Evolutionary conservation across 2,113 vertebrate genomes (phyloP).

Genomic region (Seriola aureovittata): DNA sequence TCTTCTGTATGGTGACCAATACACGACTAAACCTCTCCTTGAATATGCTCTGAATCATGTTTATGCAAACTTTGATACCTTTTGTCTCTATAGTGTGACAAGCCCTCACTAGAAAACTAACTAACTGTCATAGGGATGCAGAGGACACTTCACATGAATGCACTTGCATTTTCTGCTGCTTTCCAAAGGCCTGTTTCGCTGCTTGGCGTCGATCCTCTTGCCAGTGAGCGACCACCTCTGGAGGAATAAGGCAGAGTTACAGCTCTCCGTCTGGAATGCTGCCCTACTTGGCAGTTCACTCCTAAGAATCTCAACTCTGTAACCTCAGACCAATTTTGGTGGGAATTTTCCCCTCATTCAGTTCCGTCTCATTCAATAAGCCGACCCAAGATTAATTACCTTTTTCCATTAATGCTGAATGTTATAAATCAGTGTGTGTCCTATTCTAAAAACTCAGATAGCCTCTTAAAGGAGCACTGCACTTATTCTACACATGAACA

Average conservation of each 20-base stretch:
- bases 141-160: constrained; percentile 18
- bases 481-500: not conserved
- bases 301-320: constrained; percentile 35
- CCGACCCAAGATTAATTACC: constrained; percentile 20
- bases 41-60: constrained; percentile 16
- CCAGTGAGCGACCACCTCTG: constrained; percentile 34
- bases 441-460: constrained; percentile 15
- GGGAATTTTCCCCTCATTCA: constrained; percentile 25
- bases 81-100: constrained; percentile 8
- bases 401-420: constrained; percentile 15
- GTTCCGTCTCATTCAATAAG: constrained; percentile 21
- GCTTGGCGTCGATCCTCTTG: constrained; percentile 27
- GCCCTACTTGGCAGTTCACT: constrained; percentile 57
- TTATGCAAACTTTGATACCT: not conserved
- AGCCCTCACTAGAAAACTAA: constrained; percentile 4
- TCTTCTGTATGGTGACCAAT: constrained; percentile 14
- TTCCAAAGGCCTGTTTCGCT: constrained; percentile 26
- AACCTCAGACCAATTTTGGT: constrained; percentile 44
- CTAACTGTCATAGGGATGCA: not conserved
- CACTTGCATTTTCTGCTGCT: constrained; percentile 17
- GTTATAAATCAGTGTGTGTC: constrained; percentile 1
- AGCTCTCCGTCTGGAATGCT: constrained; percentile 59
- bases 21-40: constrained; percentile 16
- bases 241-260: constrained; percentile 45
- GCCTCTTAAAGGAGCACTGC: constrained; percentile 13